Evolutionary conservation across 1,140 invertebrate genomes (phyloP), one percentile per base, ranked within the genome.

Genomic region (Globodera rostochiensis): DNA sequence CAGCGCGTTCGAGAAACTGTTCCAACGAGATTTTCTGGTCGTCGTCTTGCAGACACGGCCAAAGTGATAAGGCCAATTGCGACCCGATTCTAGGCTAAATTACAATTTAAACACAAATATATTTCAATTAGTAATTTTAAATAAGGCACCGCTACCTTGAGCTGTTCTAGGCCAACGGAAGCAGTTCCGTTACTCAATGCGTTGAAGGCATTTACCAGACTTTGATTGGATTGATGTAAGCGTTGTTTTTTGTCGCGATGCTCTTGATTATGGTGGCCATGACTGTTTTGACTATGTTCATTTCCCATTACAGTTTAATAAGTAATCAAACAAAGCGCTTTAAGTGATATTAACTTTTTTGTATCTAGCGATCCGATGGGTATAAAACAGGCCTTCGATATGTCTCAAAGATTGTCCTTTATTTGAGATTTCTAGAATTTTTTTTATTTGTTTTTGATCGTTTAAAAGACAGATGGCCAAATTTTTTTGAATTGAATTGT

Each of bases 1-100:
- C 50, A 19, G 64, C 80, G 75, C 73, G 64, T 50, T 73, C 49
- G 15, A 64, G 49, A 46, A 82, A 81, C 69, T 82, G 71, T 57
- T 82, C 36, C 60, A 60, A 45, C 9, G 64, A 50, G 11, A 82
- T 74, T 69, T 49, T 49, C 25, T 46, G 36, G 25, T 50, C 2
- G 8, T 64, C 6, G 74, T 6, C 74, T 0, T 64, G 74, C 1
- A 64, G 57, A 19, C 13, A 64, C 4, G 57, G 57, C 57, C 57
- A 64, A 64, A 64, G 11, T 13, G 57, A 64, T 15, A 4, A 6
- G 15, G 57, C 57, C 57, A 64, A 64, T 64, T 64, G 6, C 1
- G 19, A 3, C 13, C 57, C 57, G 4, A 64, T 64, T 15, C 2
- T 19, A 19, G 57, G 11, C 57, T 64, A 15, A 64, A 19, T 64